Percentiles rank a stretch among this genome's conserved stretches.
phyloP scores from a whole-genome alignment of 1,140 invertebrate species.

The Centruroides sculpturatus region DNA sequence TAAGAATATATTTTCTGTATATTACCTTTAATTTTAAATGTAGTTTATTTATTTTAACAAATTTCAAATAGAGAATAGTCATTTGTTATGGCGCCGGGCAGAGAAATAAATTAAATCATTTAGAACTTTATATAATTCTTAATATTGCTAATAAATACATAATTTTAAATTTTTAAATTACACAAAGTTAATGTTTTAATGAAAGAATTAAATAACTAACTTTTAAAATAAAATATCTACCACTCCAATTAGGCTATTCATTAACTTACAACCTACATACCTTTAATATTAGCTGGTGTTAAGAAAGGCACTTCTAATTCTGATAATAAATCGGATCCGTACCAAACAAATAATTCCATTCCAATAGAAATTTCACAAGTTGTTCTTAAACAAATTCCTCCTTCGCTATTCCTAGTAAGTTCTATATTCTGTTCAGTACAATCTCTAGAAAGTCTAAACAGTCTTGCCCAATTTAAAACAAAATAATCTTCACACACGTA shows the following conservation, averaged over 20 bases:
- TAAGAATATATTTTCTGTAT: too few species aligned
- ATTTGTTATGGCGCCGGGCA: too few species aligned
- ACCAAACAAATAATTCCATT: slow-evolving; percentile 61
- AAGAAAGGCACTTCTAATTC: slow-evolving; percentile 58
- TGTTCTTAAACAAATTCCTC: slow-evolving; percentile 20
- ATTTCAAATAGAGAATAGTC: too few species aligned
- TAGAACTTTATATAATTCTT: too few species aligned
- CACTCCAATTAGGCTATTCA: too few species aligned
- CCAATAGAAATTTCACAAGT: slow-evolving; percentile 35
- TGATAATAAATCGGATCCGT: slow-evolving; percentile 53
- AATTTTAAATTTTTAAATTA: too few species aligned
- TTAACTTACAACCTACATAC: slow-evolving; percentile 31
- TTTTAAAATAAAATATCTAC: background rate
- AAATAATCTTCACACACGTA: slow-evolving; percentile 1
- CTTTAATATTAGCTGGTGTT: slow-evolving; percentile 60
- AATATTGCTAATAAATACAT: too few species aligned
- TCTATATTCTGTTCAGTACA: slow-evolving; percentile 45
- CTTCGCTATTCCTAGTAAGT: background rate
- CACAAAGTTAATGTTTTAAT: too few species aligned
- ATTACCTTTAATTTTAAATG: too few species aligned
- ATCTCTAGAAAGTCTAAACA: slow-evolving; percentile 44
- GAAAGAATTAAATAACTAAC: too few species aligned
- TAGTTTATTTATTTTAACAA: too few species aligned
- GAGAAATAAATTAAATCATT: too few species aligned
- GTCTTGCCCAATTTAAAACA: slow-evolving; percentile 2